phyloP scores from a whole-genome alignment of 2,797 vertebrate species.

The Sitta carolinensis region DNA sequence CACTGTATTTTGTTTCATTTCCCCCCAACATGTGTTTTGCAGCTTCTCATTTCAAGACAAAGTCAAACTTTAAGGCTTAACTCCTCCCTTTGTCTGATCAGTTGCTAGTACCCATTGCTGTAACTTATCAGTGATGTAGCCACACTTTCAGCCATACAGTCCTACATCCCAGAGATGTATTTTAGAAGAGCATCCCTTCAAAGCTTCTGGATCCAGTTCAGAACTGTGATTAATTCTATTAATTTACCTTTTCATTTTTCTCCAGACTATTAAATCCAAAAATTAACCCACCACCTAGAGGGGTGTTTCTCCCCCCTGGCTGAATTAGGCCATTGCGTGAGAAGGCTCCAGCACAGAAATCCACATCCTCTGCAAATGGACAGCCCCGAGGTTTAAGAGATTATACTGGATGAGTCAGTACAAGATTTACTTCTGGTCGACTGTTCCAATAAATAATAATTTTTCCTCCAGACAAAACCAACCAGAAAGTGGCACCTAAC shows the following conservation, averaged over 20 bases:
- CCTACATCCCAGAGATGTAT: not conserved
- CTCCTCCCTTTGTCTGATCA: not conserved
- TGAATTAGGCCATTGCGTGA: not conserved
- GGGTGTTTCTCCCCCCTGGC: not conserved
- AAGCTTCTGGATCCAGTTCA: not conserved
- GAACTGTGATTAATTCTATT: not conserved
- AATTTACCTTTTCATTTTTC: not conserved
- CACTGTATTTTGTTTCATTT: not conserved
- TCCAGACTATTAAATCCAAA: not conserved
- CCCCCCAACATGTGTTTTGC: not conserved
- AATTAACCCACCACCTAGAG: not conserved
- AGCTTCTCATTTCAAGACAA: not conserved
- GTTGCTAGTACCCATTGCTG: not conserved
- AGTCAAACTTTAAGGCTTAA: not conserved
- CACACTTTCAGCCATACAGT: not conserved
- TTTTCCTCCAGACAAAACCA: not conserved
- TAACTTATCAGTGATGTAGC: rapidly evolving
- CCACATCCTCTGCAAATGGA: rapidly evolving
- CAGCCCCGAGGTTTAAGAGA: not conserved
- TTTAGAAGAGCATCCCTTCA: not conserved
- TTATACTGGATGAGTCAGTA: not conserved
- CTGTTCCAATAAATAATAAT: not conserved
- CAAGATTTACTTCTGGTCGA: not conserved
- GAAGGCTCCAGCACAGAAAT: not conserved
- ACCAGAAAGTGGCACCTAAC: not conserved